Evolutionary conservation across 2,888 invertebrate species (phyloP).

Genomic region (Epistrophella euchroma): DNA sequence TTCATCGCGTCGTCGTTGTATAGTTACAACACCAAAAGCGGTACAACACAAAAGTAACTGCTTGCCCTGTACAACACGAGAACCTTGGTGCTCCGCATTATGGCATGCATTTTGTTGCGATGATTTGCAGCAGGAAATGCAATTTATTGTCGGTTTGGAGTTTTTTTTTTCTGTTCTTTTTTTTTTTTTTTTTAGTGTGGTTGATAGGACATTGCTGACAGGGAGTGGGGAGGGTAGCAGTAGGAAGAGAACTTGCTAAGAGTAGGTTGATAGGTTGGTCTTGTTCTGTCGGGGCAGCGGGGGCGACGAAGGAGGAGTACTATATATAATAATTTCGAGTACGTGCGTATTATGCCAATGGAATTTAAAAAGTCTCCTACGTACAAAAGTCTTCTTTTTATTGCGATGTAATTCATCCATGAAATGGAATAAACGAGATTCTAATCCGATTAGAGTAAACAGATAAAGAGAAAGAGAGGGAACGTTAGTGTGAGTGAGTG

Average conservation of each 20-base stretch:
- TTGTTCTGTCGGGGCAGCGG: not conserved
- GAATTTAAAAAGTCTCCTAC: constrained; percentile 30
- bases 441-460: constrained; percentile 66
- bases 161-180: constrained; percentile 14
- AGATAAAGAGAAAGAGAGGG: constrained; percentile 5
- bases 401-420: constrained; percentile 64
- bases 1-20: constrained; percentile 3
- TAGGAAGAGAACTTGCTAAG: constrained; percentile 3
- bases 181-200: not conserved
- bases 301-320: not conserved
- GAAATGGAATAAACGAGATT: constrained; percentile 70
- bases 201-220: constrained; percentile 32
- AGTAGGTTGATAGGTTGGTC: constrained; percentile 67
- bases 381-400: constrained; percentile 24
- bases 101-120: constrained; percentile 59
- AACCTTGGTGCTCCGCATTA: constrained; percentile 54
- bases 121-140: constrained; percentile 74
- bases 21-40: constrained; percentile 53
- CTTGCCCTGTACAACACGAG: constrained; percentile 35
- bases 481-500: not conserved
- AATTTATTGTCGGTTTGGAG: constrained; percentile 67
- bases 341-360: constrained; percentile 53
- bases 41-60: constrained; percentile 57
- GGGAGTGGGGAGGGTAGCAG: not conserved
- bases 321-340: constrained; percentile 26